These are phyloP conservation scores for Celastrina argiolus DNA, from an alignment of 2,888 invertebrate species.

Conservation along the genomic window DNA sequence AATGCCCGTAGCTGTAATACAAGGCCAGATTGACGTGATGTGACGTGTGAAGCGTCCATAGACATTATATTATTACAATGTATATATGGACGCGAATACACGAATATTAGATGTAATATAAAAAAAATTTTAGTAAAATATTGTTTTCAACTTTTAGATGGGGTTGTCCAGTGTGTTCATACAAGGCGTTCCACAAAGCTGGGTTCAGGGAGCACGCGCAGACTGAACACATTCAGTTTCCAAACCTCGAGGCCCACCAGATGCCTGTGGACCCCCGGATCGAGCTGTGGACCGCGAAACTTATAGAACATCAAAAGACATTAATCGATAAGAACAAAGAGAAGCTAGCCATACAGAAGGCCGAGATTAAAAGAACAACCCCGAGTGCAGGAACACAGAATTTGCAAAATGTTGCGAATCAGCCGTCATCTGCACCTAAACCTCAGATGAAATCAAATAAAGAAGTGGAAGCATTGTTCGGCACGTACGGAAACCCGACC, in stretches of 20 bases:
- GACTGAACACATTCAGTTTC: conserved; percentile 60
- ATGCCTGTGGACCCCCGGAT: conserved; percentile 61
- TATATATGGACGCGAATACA: no score
- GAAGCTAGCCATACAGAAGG: conserved; percentile 46
- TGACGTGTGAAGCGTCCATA: no score
- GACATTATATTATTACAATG: no score
- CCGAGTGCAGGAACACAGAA: conserved; percentile 21
- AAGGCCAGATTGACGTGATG: no score
- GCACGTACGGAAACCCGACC: conserved; percentile 47
- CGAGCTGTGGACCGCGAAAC: conserved; percentile 73
- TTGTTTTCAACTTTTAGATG: conserved; percentile 61
- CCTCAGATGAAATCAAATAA: conserved; percentile 24
- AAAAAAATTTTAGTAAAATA: no score
- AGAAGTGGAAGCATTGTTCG: conserved; percentile 53
- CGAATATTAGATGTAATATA: no score
- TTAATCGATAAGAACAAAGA: conserved; percentile 47
- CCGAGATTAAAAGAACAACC: conserved; percentile 36
- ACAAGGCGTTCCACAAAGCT: conserved; percentile 75
- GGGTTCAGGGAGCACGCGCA: conserved; percentile 75
- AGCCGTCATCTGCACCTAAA: conserved; percentile 23
- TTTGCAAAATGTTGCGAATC: not conserved
- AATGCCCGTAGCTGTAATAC: no score
- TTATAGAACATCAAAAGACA: conserved; percentile 51
- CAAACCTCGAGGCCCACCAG: conserved; percentile 49
- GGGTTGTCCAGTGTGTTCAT: conserved; percentile 78